Evolutionary conservation across 2,113 vertebrate genomes (phyloP).

Genomic region (Heterocephalus glaber): DNA sequence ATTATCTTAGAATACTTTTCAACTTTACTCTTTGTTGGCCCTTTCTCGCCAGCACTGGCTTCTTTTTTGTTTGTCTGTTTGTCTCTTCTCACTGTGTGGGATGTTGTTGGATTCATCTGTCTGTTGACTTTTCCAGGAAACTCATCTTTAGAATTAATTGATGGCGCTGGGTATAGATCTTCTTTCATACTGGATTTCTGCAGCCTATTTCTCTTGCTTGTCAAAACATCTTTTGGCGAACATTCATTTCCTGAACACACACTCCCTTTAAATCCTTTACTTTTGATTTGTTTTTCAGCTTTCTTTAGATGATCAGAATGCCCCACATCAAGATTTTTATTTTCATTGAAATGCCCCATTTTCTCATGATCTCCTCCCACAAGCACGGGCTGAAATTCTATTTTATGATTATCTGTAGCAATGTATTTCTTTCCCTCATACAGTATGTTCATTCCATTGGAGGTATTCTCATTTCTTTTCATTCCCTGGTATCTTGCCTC

Average conservation of each 20-base stretch:
- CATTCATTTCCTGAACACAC: conserved; percentile 65
- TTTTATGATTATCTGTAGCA: background rate
- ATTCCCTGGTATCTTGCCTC: conserved; percentile 48
- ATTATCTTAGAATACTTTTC: conserved; percentile 82
- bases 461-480: conserved; percentile 6
- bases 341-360: background rate
- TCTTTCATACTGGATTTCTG: conserved; percentile 60
- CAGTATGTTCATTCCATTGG: background rate
- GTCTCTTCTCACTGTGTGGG: conserved; percentile 70
- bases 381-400: background rate
- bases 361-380: background rate
- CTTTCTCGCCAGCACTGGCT: conserved; percentile 72
- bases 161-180: background rate
- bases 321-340: conserved; percentile 49
- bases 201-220: conserved; percentile 26
- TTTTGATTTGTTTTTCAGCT: conserved; percentile 52
- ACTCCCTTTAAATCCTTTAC: conserved; percentile 59
- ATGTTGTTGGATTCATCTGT: background rate
- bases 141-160: conserved; percentile 45
- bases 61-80: conserved; percentile 74
- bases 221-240: conserved; percentile 61
- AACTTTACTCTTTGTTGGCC: conserved; percentile 71
- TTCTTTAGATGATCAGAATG: conserved; percentile 69
- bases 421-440: conserved; percentile 17
- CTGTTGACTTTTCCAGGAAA: conserved; percentile 71